phyloP scores from a whole-genome alignment of 35 echinoderm and acorn worm species.

The Lytechinus variegatus region DNA sequence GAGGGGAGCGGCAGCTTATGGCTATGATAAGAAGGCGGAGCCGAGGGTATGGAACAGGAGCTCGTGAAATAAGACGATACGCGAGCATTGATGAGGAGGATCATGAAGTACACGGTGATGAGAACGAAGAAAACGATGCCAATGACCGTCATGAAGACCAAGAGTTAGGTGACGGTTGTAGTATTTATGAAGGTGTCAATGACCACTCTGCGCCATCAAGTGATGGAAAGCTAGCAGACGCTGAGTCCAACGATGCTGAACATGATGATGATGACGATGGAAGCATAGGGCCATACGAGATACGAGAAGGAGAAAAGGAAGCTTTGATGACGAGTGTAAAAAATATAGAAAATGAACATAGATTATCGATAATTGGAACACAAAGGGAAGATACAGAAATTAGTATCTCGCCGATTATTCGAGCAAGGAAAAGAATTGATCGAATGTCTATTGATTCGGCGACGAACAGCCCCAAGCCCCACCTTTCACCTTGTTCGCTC shows the following conservation, averaged over 20 bases:
- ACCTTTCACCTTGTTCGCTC: slow-evolving; percentile 18
- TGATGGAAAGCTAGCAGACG: slow-evolving; percentile 41
- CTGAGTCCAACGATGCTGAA: slow-evolving; percentile 29
- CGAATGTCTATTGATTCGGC: slow-evolving; percentile 22
- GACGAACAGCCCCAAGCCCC: background rate
- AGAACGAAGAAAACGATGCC: slow-evolving; percentile 44
- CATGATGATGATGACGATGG: slow-evolving; percentile 41
- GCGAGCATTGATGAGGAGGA: slow-evolving; percentile 79
- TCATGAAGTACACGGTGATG: slow-evolving; percentile 43
- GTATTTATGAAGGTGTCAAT: slow-evolving; percentile 36
- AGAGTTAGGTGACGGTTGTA: background rate
- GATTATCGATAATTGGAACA: background rate
- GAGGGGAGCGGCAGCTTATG: slow-evolving; percentile 68
- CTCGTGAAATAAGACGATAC: slow-evolving; percentile 65
- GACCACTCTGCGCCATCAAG: background rate
- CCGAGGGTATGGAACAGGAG: slow-evolving; percentile 57
- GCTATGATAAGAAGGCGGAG: slow-evolving; percentile 69
- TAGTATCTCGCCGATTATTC: background rate
- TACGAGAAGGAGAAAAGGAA: slow-evolving; percentile 8
- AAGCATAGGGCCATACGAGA: slow-evolving; percentile 1
- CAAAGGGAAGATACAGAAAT: background rate
- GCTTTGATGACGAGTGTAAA: background rate
- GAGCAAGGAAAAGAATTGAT: background rate
- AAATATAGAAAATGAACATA: background rate
- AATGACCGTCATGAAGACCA: slow-evolving; percentile 45